Conservation (phyloP, 2,888 invertebrate genomes). For the Calliopum simillimum region DNA sequence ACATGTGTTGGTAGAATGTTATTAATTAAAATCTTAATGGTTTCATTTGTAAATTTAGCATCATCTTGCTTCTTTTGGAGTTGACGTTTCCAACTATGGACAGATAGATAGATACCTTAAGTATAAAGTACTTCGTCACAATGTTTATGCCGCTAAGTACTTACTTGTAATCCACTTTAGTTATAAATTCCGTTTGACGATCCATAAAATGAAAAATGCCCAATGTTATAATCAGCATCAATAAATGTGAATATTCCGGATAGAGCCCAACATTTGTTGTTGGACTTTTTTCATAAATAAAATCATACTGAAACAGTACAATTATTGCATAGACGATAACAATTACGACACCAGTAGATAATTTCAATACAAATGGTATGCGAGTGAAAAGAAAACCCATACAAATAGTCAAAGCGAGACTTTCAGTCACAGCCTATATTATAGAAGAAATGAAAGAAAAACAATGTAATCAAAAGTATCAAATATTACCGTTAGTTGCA, state of each 20-base stretch:
- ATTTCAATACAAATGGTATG: constrained; percentile 85
- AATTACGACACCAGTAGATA: constrained; percentile 76
- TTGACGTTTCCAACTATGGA: constrained; percentile 73
- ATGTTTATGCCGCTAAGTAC: constrained; percentile 40
- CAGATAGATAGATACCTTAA: constrained; percentile 21
- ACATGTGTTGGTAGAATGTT: constrained; percentile 95
- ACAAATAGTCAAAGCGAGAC: constrained; percentile 70
- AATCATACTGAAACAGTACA: constrained; percentile 73
- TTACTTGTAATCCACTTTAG: constrained; percentile 84
- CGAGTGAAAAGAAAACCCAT: constrained; percentile 86
- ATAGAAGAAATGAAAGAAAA: no score
- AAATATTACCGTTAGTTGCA: not conserved
- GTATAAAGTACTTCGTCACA: not conserved
- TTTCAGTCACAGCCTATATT: constrained; percentile 69
- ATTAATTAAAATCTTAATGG: constrained; percentile 88
- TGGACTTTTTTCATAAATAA: constrained; percentile 72
- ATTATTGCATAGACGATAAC: constrained; percentile 76
- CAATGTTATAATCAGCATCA: constrained; percentile 79
- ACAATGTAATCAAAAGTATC: not conserved
- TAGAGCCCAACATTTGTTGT: constrained; percentile 79
- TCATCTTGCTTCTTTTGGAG: constrained; percentile 86
- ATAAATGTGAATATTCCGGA: constrained; percentile 78
- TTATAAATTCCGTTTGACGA: constrained; percentile 89
- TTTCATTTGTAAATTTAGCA: constrained; percentile 85
- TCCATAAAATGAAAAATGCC: constrained; percentile 86